Base-by-base conservation (phyloP, 2,797 vertebrate species). In the Arrhamphus sclerolepis region DNA sequence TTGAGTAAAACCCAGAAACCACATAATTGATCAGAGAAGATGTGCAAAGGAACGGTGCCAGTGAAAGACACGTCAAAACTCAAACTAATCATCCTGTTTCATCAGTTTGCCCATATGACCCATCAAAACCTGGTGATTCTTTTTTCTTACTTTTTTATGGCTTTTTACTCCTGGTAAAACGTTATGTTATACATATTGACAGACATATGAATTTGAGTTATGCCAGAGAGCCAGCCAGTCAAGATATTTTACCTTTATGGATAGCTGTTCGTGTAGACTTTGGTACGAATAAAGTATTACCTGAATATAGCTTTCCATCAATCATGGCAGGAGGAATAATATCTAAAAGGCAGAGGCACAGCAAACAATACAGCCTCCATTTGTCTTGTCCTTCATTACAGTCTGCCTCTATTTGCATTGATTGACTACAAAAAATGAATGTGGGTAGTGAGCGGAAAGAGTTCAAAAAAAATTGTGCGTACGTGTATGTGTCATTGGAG, bases 371-470 rank as follows among this genome's bases (percentile, higher is more conserved):
- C 70, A 47, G 64, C 59, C 59, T 52, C 75, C 66, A 86, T 89
- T 77, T 74, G 56, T 86, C 81, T 83, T 66, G 72, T 79, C 70
- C 77, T 81, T 83, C 66, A 81, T 88, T 84, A 78, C 66, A 49
- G 67, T 78, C 73, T 55, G 60, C 72, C 54, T 78, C 66, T 72
- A 75, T 86, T 82, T 83, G 63, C 82, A 85, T 87, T 85, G 82
- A 89, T 86, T 90, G 75, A 79, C 53, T 44, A 18, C 41, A 48
- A 42, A 81, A 72, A 86, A 82, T 62, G 26, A 81, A 82, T 81
- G 81, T 59, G 56, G 55, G 54, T 43, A 46, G 41, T 16, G 54
- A 72, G 68, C 28, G 54, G 46, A 49, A 68, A 66, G 63, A 59
- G 47, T 56, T 22, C 18, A 7, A 46, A 55, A 58, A 18, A 60